Evolutionary conservation across 2,888 invertebrate species (phyloP), one percentile per base, ranked within the genome.

Genomic region (Kuschelorhynchus macadamiae): DNA sequence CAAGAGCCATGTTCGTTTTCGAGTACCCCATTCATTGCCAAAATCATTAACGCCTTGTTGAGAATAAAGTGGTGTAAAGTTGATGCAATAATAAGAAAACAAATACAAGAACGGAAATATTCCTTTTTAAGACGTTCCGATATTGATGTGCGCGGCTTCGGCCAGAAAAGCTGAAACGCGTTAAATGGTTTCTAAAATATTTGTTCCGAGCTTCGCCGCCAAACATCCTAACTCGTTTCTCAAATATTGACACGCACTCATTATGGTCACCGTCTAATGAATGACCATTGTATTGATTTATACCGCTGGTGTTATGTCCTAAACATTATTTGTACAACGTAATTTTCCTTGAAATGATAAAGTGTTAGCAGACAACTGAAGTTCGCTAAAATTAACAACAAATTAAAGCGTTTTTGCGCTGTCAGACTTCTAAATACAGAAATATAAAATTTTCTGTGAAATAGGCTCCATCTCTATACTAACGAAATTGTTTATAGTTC

Each of bases 181-280:
- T 62, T 46, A 62, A 62, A 53, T 60, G 60, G 49, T 50, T 50
- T 59, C 41, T 39, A 46, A 60, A 60, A 60, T 62, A 53, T 62
- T 62, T 62, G 62, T 33, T 42, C 30, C 61, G 53, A 25, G 46
- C 69, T 32, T 32, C 46, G 36, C 57, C 1, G 18, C 14, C 36
- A 72, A 72, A 72, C 72, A 72, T 69, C 71, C 70, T 72, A 71
- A 73, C 71, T 67, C 60, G 69, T 71, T 72, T 60, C 52, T 41
- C 60, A 72, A 73, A 73, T 73, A 73, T 73, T 73, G 73, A 73
- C 73, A 66, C 57, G 57, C 50, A 69, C 60, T 72, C 72, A 72
- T 73, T 72, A 72, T 71, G 71, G 72, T 72, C 72, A 72, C 73
- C 69, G 71, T 72, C 71, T 62, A 55, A 62, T 62, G 44, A 62